Evolutionary conservation across 2,888 invertebrate species (phyloP).

Genomic region (Shargacucullia verbasci): DNA sequence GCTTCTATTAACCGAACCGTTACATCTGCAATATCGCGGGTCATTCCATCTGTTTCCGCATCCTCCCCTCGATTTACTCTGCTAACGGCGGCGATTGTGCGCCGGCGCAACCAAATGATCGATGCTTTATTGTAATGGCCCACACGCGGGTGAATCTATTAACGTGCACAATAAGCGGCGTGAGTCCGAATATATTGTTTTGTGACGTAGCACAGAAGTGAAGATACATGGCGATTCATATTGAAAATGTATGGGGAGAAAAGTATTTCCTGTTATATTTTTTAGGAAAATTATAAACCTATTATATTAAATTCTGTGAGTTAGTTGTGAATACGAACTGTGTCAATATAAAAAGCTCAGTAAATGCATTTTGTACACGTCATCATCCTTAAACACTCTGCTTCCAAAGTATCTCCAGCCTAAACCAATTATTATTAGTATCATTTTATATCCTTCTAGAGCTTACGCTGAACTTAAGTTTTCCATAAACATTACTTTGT

Average conservation of each 20-base stretch:
- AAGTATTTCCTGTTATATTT: neutral
- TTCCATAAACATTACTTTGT: too few relatives aligned
- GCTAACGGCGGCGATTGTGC: slow-evolving; percentile 79
- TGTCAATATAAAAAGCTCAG: too few relatives aligned
- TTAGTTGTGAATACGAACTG: too few relatives aligned
- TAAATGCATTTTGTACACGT: too few relatives aligned
- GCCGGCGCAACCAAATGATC: slow-evolving; percentile 68
- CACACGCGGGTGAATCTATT: slow-evolving; percentile 76
- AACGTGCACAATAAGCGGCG: slow-evolving; percentile 63
- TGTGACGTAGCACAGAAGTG: slow-evolving; percentile 32
- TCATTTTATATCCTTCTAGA: too few relatives aligned
- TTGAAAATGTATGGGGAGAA: neutral
- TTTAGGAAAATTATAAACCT: too few relatives aligned
- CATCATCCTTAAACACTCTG: too few relatives aligned
- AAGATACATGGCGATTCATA: neutral
- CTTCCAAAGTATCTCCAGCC: too few relatives aligned
- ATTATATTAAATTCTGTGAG: too few relatives aligned
- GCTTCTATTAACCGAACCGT: slow-evolving; percentile 51
- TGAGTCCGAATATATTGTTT: slow-evolving; percentile 63
- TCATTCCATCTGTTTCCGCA: slow-evolving; percentile 73
- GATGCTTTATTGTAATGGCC: slow-evolving; percentile 78
- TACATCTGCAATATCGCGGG: slow-evolving; percentile 58
- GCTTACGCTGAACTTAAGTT: too few relatives aligned
- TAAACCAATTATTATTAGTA: too few relatives aligned
- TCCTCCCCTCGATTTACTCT: slow-evolving; percentile 81